A percentile compares a stretch with the other conserved stretches of the same genome.
Conservation (phyloP, 2,797 vertebrate species). For the Leucoraja ocellata region DNA sequence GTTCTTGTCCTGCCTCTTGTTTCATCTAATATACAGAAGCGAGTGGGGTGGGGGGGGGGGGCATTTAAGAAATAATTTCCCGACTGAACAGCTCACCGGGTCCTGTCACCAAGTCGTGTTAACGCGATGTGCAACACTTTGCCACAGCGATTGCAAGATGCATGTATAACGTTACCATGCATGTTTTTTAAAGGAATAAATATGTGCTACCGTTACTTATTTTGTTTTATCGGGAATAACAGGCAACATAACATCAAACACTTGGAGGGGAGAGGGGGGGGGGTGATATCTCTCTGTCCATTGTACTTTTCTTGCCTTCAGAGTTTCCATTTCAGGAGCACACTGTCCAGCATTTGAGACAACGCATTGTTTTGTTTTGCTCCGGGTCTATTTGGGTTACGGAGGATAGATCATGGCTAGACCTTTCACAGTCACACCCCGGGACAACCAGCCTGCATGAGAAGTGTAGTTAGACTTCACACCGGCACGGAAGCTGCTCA, state of each 20-base stretch:
- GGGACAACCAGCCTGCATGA: background rate
- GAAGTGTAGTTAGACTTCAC: background rate
- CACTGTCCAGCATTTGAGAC: conserved; percentile 50
- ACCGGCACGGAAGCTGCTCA: background rate
- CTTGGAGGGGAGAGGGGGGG: background rate
- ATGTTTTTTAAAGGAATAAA: background rate
- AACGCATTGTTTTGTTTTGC: conserved; percentile 38
- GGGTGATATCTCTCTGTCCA: background rate
- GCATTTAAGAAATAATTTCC: background rate
- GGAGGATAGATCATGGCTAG: background rate
- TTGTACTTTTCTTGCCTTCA: conserved; percentile 52
- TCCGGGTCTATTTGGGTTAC: background rate
- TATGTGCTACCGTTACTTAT: background rate
- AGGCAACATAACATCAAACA: background rate
- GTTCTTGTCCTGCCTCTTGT: no score
- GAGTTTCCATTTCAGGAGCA: conserved; percentile 56
- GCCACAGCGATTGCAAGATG: background rate
- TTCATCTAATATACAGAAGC: no score
- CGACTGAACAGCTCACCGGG: no score
- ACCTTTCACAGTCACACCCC: background rate
- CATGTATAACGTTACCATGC: background rate
- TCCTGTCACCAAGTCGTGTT: background rate
- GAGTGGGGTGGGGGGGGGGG: no score
- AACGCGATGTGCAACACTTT: background rate
- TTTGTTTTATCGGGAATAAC: background rate